Percentiles rank a stretch among this genome's conserved stretches.
Conservation (phyloP, 2,113 vertebrate genomes). For the Accipiter cooperii region DNA sequence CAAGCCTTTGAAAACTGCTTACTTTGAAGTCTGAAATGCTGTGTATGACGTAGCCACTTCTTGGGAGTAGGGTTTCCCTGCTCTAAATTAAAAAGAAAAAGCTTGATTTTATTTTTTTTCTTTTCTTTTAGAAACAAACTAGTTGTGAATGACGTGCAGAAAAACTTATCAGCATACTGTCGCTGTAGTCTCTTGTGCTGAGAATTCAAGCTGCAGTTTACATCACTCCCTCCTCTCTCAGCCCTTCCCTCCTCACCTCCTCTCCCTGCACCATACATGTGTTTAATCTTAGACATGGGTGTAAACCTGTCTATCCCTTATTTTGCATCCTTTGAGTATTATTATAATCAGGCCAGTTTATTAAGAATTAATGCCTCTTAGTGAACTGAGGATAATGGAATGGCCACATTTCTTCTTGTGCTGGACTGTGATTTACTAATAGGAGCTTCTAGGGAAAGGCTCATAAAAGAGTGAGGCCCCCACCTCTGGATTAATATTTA, state of each 20-base stretch:
- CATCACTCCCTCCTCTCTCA: neutral
- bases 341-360: conserved; percentile 61
- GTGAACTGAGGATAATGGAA: conserved; percentile 64
- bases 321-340: conserved; percentile 63
- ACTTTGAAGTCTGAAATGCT: neutral
- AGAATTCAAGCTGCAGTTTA: neutral
- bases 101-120: neutral
- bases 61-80: neutral
- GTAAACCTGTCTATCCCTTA: conserved; percentile 65
- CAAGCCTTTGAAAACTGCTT: neutral
- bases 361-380: conserved; percentile 74
- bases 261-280: conserved; percentile 9
- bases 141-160: neutral
- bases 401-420: conserved; percentile 46
- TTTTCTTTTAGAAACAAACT: neutral
- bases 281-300: conserved; percentile 58
- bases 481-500: conserved; percentile 70
- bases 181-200: neutral
- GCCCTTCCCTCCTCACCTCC: neutral
- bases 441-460: conserved; percentile 62
- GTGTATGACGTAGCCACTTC: neutral
- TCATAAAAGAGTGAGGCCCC: conserved; percentile 55
- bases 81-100: neutral
- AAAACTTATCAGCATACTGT: neutral
- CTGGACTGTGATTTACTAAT: conserved; percentile 68